Conservation (phyloP, 1,140 invertebrate genomes). For the Ceratitis capitata region DNA sequence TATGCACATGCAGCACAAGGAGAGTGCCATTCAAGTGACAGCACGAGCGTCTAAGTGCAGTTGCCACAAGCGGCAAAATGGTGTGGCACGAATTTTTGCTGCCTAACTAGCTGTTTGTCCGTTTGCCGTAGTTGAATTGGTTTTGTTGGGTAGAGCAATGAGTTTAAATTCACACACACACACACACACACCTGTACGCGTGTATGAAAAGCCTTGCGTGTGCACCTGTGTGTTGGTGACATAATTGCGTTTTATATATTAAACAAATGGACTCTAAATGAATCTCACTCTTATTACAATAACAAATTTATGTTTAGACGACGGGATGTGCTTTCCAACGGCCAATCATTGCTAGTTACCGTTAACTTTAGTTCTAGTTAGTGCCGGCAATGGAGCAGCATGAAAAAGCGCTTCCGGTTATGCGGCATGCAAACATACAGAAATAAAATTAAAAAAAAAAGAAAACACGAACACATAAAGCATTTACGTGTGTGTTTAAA, state of each 20-base stretch:
- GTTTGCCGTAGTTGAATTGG: not conserved
- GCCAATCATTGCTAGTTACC: too few species aligned
- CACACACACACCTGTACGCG: too few species aligned
- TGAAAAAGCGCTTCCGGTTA: constrained; percentile 14
- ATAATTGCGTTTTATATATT: constrained; percentile 26
- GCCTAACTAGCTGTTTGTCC: constrained; percentile 22
- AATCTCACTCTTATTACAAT: constrained; percentile 24
- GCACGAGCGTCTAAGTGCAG: not conserved
- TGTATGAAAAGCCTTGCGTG: not conserved
- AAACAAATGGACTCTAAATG: constrained; percentile 37
- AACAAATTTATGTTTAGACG: constrained; percentile 7
- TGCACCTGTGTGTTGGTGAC: not conserved
- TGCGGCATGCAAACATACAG: not conserved
- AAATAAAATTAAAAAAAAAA: too few species aligned
- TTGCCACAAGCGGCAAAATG: not conserved
- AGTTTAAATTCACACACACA: too few species aligned
- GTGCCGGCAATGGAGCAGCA: not conserved
- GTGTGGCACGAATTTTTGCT: not conserved
- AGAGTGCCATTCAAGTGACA: not conserved
- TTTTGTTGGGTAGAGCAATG: not conserved
- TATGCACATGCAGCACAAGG: not conserved
- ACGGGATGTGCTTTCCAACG: not conserved
- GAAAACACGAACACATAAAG: not conserved
- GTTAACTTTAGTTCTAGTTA: not conserved
- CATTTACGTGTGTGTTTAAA: not conserved